Conservation (phyloP, 2,113 vertebrate species). For the Thymallus thymallus region DNA sequence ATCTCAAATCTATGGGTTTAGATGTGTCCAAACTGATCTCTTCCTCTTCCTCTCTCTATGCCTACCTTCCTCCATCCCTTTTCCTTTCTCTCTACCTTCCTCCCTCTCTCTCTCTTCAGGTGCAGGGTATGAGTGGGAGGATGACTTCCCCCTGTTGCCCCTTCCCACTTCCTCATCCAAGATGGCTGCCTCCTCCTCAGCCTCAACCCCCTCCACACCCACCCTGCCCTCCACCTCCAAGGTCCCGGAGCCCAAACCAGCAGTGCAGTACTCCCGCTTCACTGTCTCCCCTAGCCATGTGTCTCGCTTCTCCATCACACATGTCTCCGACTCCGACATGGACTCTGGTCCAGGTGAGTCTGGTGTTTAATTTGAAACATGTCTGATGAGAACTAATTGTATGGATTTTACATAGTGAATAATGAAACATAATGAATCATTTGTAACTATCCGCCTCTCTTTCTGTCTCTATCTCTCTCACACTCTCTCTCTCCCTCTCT, state of each 20-base stretch:
- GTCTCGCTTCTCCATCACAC: slow-evolving; percentile 95
- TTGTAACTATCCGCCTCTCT: neutral
- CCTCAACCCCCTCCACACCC: slow-evolving; percentile 11
- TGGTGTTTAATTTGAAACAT: slow-evolving; percentile 26
- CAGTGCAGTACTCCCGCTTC: slow-evolving; percentile 83
- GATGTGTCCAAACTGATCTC: no score
- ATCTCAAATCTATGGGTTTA: no score
- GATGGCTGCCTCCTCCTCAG: slow-evolving; percentile 32
- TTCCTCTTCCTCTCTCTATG: no score
- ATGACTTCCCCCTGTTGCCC: slow-evolving; percentile 77
- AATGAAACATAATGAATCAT: no score
- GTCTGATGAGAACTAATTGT: no score
- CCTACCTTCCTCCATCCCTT: no score
- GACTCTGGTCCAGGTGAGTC: slow-evolving; percentile 82
- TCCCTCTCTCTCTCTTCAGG: slow-evolving; percentile 58
- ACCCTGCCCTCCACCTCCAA: slow-evolving; percentile 21
- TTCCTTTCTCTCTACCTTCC: no score
- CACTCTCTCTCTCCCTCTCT: neutral
- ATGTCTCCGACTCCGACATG: slow-evolving; percentile 86
- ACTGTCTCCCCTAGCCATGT: slow-evolving; percentile 82
- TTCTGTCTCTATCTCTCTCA: neutral
- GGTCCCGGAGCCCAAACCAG: slow-evolving; percentile 64
- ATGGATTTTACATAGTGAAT: no score
- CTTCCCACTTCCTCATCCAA: slow-evolving; percentile 76
- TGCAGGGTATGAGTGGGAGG: slow-evolving; percentile 83